Percentiles rank a stretch among this genome's conserved stretches.
These are phyloP conservation scores for Andrena haemorrhoa DNA, from an alignment of 2,888 invertebrate genomes.

Conservation along the genomic window DNA sequence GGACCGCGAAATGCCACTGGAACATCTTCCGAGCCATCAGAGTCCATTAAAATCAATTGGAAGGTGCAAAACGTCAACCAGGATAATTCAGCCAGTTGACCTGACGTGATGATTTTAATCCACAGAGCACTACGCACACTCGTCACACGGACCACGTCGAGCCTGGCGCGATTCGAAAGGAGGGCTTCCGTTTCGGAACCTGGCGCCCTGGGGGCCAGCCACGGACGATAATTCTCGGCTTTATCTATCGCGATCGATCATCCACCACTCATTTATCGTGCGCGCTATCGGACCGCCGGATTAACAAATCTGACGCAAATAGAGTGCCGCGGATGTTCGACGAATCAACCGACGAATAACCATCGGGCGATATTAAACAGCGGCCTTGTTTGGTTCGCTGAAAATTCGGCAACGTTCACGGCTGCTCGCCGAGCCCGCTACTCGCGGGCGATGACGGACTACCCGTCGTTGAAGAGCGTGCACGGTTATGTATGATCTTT, in stretches of 20 bases:
- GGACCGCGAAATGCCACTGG: slow-evolving; percentile 55
- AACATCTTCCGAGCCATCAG: slow-evolving; percentile 64
- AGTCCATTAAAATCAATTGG: slow-evolving; percentile 82
- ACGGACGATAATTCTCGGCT: slow-evolving; percentile 6
- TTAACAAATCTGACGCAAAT: slow-evolving; percentile 53
- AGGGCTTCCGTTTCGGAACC: background rate
- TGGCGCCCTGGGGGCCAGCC: background rate
- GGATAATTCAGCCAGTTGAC: slow-evolving; percentile 81
- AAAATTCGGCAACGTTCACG: background rate
- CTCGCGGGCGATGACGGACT: slow-evolving; percentile 31
- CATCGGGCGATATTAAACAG: too few relatives aligned
- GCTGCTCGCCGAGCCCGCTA: slow-evolving; percentile 4
- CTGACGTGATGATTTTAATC: slow-evolving; percentile 75
- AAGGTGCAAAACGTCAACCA: slow-evolving; percentile 83
- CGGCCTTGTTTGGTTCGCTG: too few relatives aligned
- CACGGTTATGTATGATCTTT: slow-evolving; percentile 58
- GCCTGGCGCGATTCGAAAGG: slow-evolving; percentile 20
- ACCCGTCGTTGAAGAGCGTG: slow-evolving; percentile 35
- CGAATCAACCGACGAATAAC: too few relatives aligned
- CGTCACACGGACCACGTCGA: slow-evolving; percentile 47
- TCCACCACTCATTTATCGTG: slow-evolving; percentile 39
- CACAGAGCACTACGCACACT: slow-evolving; percentile 68
- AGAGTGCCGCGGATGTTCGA: background rate
- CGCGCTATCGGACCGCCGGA: slow-evolving; percentile 29
- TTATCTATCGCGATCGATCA: slow-evolving; percentile 10